Percentiles rank a stretch among this genome's conserved stretches.
These are phyloP conservation scores for Colius striatus DNA, from an alignment of 2,113 vertebrate genomes.

Conservation along the genomic window DNA sequence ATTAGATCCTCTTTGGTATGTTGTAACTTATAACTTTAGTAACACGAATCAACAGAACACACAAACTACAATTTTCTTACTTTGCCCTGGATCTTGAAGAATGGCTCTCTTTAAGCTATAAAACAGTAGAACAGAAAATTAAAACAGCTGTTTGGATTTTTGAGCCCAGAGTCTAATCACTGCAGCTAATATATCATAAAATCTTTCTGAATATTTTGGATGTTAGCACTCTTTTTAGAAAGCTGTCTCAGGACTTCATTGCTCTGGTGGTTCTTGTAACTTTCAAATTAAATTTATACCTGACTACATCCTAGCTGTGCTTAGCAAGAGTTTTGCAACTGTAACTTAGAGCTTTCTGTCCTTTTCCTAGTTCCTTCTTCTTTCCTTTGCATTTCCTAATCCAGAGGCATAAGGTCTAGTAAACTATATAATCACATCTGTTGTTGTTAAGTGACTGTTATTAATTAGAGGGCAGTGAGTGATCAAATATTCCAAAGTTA, in stretches of 20 bases:
- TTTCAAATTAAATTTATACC: neutral
- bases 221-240: neutral
- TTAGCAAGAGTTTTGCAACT: neutral
- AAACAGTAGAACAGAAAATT: neutral
- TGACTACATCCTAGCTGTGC: neutral
- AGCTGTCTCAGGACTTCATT: neutral
- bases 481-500: neutral
- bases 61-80: neutral
- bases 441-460: neutral
- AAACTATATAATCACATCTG: neutral
- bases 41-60: neutral
- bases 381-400: neutral
- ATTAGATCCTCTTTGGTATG: neutral
- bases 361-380: neutral
- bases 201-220: neutral
- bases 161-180: neutral
- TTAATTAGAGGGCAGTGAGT: neutral
- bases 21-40: neutral
- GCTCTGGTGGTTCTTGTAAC: neutral
- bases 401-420: neutral
- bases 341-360: neutral
- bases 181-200: neutral
- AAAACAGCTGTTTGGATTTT: neutral
- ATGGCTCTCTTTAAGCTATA: fast-evolving
- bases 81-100: neutral